A percentile compares a stretch with the other conserved stretches of the same genome.
Evolutionary conservation across 2,113 vertebrate species (phyloP).

Genomic region (Sebastes fasciatus): DNA sequence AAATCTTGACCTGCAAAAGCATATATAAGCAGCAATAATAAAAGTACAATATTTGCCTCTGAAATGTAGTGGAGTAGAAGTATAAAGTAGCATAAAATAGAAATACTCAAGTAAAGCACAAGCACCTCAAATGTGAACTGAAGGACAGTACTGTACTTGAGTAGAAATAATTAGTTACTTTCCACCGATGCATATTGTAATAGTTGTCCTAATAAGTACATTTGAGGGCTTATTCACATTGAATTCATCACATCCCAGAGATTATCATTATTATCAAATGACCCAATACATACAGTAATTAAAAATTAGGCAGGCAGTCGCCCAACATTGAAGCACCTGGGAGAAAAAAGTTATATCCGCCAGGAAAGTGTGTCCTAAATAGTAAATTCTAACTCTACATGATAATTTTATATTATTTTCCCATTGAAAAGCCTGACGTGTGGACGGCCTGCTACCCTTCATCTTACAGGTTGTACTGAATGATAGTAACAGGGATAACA

Average conservation of each 20-base stretch:
- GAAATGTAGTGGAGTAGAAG: too few relatives aligned
- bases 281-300: not conserved
- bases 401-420: slow-evolving; percentile 1
- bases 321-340: too few relatives aligned
- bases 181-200: not conserved
- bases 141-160: too few relatives aligned
- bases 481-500: slow-evolving; percentile 3
- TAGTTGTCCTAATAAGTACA: not conserved
- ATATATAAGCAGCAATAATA: too few relatives aligned
- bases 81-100: too few relatives aligned
- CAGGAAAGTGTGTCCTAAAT: not conserved
- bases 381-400: too few relatives aligned
- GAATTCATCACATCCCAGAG: not conserved
- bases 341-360: not conserved
- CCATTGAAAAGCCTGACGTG: slow-evolving; percentile 8
- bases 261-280: not conserved
- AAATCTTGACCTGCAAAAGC: too few relatives aligned
- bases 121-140: too few relatives aligned
- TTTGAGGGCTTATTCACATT: not conserved
- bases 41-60: too few relatives aligned
- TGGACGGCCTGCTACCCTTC: not conserved
- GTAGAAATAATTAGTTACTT: not conserved
- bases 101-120: too few relatives aligned
- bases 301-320: too few relatives aligned
- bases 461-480: not conserved